These are phyloP conservation scores for Picathartes gymnocephalus DNA, from an alignment of 2,113 vertebrate species.

Conservation along the genomic window DNA sequence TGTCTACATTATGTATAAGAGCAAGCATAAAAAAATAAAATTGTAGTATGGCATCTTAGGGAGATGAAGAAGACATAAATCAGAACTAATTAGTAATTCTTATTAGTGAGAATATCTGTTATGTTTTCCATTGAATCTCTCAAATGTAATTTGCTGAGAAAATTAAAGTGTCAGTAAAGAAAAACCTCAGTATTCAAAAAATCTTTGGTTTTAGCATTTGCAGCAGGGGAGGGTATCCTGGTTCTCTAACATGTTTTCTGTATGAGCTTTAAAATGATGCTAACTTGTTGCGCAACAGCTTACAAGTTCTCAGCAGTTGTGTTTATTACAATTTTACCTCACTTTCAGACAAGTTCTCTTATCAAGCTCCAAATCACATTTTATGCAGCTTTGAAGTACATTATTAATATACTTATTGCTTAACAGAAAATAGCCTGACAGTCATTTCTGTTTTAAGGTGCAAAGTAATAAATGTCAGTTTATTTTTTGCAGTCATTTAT, in stretches of 20 bases:
- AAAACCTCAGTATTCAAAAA: background rate
- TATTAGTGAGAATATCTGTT: background rate
- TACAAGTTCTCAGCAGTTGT: constrained; percentile 42
- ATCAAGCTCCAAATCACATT: constrained; percentile 63
- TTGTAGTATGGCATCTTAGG: background rate
- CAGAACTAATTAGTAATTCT: constrained; percentile 17
- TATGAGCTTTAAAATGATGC: constrained; percentile 14
- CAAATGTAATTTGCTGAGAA: background rate
- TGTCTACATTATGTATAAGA: background rate
- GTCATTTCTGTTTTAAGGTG: constrained; percentile 30
- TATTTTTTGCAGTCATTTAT: constrained; percentile 27
- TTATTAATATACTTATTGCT: constrained; percentile 49
- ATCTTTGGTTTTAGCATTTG: background rate
- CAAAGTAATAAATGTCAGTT: constrained; percentile 49
- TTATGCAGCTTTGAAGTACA: constrained; percentile 62
- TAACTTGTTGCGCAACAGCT: constrained; percentile 53
- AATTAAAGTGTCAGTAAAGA: background rate
- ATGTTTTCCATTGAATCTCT: constrained; percentile 7
- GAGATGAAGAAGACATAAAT: constrained; percentile 26
- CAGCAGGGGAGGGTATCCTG: background rate
- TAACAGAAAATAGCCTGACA: constrained; percentile 43
- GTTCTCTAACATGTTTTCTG: background rate
- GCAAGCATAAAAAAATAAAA: background rate
- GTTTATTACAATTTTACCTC: constrained; percentile 48
- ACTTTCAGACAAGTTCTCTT: constrained; percentile 55